Percentiles rank a stretch among this genome's conserved stretches.
phyloP scores from a whole-genome alignment of 2,888 invertebrate species.

The Chydorus sphaericus region DNA sequence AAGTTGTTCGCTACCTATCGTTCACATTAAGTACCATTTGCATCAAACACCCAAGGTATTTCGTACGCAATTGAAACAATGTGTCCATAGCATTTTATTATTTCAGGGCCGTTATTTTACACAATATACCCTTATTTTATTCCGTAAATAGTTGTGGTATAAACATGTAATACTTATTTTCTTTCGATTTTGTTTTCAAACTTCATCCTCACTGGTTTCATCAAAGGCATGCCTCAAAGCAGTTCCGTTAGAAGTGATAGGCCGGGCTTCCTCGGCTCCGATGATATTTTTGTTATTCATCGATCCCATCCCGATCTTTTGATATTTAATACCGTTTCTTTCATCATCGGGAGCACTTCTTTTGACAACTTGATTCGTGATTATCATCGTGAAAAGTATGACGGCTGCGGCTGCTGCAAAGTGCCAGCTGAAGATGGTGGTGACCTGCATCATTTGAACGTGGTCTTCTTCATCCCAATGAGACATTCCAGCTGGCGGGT shows the following conservation, averaged over 20 bases:
- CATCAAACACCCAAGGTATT: too few relatives aligned
- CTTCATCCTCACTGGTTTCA: conserved; percentile 10
- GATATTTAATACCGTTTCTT: conserved; percentile 2
- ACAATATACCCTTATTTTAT: too few relatives aligned
- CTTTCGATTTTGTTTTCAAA: too few relatives aligned
- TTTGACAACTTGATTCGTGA: background rate
- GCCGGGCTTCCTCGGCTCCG: too few relatives aligned
- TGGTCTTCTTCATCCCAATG: conserved; percentile 30
- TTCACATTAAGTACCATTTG: too few relatives aligned
- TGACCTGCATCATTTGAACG: conserved; percentile 32
- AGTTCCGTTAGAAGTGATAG: background rate
- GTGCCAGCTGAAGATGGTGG: conserved; percentile 26
- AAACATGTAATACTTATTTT: too few relatives aligned
- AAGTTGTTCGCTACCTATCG: too few relatives aligned
- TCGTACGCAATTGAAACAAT: too few relatives aligned
- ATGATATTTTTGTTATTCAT: background rate
- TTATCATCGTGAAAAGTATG: background rate
- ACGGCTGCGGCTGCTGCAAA: background rate
- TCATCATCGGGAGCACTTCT: background rate
- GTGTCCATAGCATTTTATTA: too few relatives aligned
- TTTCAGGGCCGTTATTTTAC: too few relatives aligned
- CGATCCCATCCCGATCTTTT: background rate
- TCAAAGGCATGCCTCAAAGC: background rate
- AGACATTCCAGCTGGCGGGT: conserved; percentile 28
- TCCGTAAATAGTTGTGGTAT: too few relatives aligned